These are phyloP conservation scores for Etheostoma cragini DNA, from an alignment of 2,113 vertebrate genomes.

Conservation along the genomic window DNA sequence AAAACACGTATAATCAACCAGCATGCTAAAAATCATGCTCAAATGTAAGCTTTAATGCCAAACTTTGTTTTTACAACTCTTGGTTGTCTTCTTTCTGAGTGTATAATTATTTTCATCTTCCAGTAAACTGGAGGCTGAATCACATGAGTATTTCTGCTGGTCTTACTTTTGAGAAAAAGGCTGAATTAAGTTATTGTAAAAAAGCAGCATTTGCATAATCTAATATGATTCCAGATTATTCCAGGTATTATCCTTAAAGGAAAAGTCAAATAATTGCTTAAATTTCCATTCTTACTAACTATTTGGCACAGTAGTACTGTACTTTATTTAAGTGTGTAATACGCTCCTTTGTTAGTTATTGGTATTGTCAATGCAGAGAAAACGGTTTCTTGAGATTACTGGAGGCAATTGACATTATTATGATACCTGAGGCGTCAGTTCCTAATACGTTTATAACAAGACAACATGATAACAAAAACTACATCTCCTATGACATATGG, in stretches of 20 bases:
- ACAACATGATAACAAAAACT: not conserved
- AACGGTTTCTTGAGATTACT: not conserved
- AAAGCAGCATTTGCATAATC: not conserved
- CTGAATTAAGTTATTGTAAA: not conserved
- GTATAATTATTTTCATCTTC: not conserved
- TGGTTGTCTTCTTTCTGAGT: not conserved
- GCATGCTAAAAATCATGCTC: not conserved
- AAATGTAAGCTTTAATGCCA: not conserved
- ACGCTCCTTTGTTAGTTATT: not conserved
- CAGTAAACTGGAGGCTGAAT: not conserved
- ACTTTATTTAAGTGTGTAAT: not conserved
- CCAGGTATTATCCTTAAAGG: not conserved
- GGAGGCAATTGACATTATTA: not conserved
- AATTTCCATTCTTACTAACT: not conserved
- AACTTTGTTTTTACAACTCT: too few relatives aligned
- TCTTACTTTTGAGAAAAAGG: not conserved
- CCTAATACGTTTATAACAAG: not conserved
- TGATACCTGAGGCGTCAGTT: not conserved
- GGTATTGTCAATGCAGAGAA: not conserved
- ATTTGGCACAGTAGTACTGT: not conserved
- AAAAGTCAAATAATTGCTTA: not conserved
- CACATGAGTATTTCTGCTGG: not conserved
- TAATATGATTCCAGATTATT: not conserved
- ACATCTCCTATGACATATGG: not conserved
- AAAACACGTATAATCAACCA: not conserved